A percentile compares a stretch with the other conserved stretches of the same genome.
Conservation (phyloP, 2,888 invertebrate species). For the Amphipoea oculea region DNA sequence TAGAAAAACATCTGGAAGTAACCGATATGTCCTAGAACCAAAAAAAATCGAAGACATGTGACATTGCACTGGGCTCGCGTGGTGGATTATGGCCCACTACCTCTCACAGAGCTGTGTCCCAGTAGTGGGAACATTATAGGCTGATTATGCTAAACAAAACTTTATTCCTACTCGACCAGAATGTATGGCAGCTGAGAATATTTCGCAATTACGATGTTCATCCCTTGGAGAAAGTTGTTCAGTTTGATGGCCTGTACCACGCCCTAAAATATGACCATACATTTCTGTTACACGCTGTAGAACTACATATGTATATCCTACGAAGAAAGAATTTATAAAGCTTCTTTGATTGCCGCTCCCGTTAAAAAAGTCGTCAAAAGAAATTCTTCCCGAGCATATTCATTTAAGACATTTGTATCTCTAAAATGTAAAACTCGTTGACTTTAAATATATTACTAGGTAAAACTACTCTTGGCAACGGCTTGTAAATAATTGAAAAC, state of each 20-base stretch:
- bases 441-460: not conserved
- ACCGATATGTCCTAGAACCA: not conserved
- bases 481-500: slow-evolving; percentile 57
- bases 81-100: not conserved
- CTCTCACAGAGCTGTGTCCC: too few relatives aligned
- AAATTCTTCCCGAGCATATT: not conserved
- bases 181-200: too few relatives aligned
- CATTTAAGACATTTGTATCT: slow-evolving; percentile 16
- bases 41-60: not conserved
- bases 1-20: not conserved
- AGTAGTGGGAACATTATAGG: too few relatives aligned
- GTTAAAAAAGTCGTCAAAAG: slow-evolving; percentile 4
- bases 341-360: not conserved
- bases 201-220: not conserved
- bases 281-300: not conserved
- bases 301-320: not conserved
- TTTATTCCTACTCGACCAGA: not conserved
- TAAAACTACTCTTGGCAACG: slow-evolving; percentile 46
- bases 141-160: too few relatives aligned
- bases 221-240: not conserved
- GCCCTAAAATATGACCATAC: not conserved
- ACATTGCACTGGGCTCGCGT: not conserved
- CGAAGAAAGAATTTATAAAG: not conserved
- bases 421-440: slow-evolving; percentile 21
- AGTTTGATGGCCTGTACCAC: not conserved